Conservation (phyloP, 1,140 invertebrate genomes). For the Drosophila mojavensis region DNA sequence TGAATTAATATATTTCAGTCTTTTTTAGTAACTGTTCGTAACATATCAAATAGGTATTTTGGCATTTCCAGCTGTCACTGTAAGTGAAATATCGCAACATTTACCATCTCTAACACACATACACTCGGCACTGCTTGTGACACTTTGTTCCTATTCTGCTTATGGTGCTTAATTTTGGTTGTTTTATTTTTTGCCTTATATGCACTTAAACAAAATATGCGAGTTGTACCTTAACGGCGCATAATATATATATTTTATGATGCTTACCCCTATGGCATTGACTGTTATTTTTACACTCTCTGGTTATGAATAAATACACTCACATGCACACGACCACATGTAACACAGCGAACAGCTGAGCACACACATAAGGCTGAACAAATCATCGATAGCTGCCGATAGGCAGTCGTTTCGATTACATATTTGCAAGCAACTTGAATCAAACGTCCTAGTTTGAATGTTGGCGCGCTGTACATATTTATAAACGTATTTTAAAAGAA, state of each 20-base stretch:
- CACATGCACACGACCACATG: conserved; percentile 45
- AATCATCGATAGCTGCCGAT: conserved; percentile 28
- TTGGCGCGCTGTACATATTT: conserved; percentile 9
- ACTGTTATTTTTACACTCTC: background rate
- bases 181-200: conserved; percentile 6
- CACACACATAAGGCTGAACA: conserved; percentile 4
- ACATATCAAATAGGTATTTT: background rate
- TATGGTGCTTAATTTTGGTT: conserved; percentile 16
- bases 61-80: background rate
- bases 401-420: background rate
- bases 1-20: no score
- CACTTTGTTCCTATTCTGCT: conserved; percentile 37
- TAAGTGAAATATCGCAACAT: background rate
- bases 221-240: conserved; percentile 32
- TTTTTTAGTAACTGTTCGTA: no score
- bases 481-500: no score
- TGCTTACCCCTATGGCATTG: background rate
- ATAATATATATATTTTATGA: background rate
- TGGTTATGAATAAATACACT: conserved; percentile 66
- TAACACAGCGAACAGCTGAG: conserved; percentile 57
- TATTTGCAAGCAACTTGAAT: background rate
- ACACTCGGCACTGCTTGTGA: conserved; percentile 22
- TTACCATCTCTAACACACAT: conserved; percentile 28
- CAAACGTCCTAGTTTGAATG: background rate
- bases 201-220: conserved; percentile 22